Percentiles rank a stretch among this genome's conserved stretches.
Conservation (phyloP, 2,888 invertebrate genomes). For the Hirtodrosophila trivittata region DNA sequence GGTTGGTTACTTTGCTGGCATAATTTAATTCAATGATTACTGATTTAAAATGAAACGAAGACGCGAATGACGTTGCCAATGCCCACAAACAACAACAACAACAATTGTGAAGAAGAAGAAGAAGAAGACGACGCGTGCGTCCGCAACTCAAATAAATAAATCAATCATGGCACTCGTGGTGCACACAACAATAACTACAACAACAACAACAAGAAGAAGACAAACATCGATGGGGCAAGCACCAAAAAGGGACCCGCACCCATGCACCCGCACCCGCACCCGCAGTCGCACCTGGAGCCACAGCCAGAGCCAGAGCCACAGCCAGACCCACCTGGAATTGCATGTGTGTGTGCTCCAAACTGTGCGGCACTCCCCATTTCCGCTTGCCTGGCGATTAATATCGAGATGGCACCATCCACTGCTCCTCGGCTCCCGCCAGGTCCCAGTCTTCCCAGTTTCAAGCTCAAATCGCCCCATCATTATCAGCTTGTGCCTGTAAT, state of each 20-base stretch:
- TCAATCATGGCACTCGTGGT: constrained; percentile 70
- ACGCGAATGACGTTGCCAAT: constrained; percentile 57
- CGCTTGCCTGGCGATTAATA: constrained; percentile 71
- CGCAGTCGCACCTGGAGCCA: constrained; percentile 17
- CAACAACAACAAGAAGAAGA: constrained; percentile 4
- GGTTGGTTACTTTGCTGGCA: constrained; percentile 52
- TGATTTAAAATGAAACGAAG: constrained; percentile 71
- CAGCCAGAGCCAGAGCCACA: no score
- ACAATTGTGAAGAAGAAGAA: constrained; percentile 3
- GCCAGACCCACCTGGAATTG: constrained; percentile 29
- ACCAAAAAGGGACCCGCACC: constrained; percentile 14
- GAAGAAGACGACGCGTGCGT: constrained; percentile 56
- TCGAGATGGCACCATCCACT: constrained; percentile 49
- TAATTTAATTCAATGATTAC: constrained; percentile 81
- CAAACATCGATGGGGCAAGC: constrained; percentile 20
- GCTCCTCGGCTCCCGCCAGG: neutral
- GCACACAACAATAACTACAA: constrained; percentile 31
- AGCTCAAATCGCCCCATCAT: constrained; percentile 23
- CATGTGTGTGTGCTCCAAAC: constrained; percentile 3
- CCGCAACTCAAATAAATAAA: constrained; percentile 74
- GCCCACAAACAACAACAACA: constrained; percentile 34
- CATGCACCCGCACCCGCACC: constrained; percentile 4
- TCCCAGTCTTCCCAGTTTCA: neutral
- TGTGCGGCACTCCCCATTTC: constrained; percentile 73
- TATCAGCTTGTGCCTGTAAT: constrained; percentile 54